phyloP scores from a whole-genome alignment of 2,113 vertebrate genomes.

The Laticauda laticaudata region DNA sequence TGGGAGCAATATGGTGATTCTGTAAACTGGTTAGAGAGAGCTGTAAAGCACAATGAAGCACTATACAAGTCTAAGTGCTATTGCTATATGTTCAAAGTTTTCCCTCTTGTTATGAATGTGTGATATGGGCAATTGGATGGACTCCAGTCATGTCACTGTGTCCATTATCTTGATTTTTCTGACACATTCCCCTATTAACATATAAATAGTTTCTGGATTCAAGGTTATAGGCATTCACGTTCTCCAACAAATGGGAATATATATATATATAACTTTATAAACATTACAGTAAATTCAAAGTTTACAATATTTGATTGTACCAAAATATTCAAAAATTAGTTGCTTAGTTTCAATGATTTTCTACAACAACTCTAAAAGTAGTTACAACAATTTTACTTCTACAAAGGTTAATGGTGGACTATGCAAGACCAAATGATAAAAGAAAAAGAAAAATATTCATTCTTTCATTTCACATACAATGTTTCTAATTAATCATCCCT shows the following conservation, averaged over 20 bases:
- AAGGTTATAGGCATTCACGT: background rate
- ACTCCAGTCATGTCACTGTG: background rate
- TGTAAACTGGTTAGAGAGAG: background rate
- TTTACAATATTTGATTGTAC: background rate
- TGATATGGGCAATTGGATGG: background rate
- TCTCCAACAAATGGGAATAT: background rate
- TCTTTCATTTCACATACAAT: background rate
- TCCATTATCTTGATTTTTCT: background rate
- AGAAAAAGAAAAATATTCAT: constrained; percentile 11
- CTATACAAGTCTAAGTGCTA: background rate
- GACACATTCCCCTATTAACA: background rate
- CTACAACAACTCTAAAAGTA: background rate
- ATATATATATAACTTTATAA: background rate
- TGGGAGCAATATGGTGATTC: background rate
- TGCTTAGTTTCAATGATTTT: background rate
- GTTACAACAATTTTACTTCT: background rate
- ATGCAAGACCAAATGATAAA: background rate
- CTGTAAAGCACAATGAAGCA: background rate
- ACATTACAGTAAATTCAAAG: background rate
- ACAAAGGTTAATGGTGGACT: constrained; percentile 11
- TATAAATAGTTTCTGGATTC: background rate
- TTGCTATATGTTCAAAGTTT: background rate
- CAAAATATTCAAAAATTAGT: background rate
- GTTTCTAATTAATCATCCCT: constrained; percentile 1
- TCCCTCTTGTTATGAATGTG: background rate